Conservation (phyloP, 2,797 vertebrate species). For the Macropus fuliginosus region DNA sequence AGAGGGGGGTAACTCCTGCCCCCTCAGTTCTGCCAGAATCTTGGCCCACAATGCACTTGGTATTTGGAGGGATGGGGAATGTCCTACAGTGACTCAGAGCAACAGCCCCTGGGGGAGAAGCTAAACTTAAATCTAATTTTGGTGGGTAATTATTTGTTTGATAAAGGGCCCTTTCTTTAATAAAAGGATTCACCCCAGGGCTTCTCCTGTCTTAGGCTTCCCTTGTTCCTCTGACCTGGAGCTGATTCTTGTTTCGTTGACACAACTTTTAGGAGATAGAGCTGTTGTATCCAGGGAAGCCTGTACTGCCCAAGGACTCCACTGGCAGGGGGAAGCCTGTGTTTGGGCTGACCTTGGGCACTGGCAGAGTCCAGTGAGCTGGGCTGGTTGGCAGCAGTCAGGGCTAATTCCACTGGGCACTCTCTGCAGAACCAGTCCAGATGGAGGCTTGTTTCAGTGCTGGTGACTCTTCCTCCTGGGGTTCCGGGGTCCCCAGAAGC, state of each 20-base stretch:
- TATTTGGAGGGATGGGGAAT: neutral
- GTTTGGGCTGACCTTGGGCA: too few relatives aligned
- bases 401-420: neutral
- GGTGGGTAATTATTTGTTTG: too few relatives aligned
- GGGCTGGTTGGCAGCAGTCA: neutral
- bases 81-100: too few relatives aligned
- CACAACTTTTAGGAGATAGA: neutral
- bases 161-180: too few relatives aligned
- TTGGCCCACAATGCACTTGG: neutral
- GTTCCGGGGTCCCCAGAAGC: neutral
- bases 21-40: neutral
- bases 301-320: too few relatives aligned
- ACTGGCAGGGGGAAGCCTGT: too few relatives aligned
- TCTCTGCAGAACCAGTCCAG: neutral
- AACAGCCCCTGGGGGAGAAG: neutral
- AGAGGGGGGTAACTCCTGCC: neutral
- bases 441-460: neutral
- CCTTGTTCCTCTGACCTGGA: too few relatives aligned
- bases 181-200: too few relatives aligned
- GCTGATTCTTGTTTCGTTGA: neutral
- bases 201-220: neutral
- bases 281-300: too few relatives aligned
- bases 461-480: too few relatives aligned
- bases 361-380: neutral
- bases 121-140: neutral